Evolutionary conservation across 2,888 invertebrate species (phyloP).

Genomic region (Caenorhabditis doughertyi): DNA sequence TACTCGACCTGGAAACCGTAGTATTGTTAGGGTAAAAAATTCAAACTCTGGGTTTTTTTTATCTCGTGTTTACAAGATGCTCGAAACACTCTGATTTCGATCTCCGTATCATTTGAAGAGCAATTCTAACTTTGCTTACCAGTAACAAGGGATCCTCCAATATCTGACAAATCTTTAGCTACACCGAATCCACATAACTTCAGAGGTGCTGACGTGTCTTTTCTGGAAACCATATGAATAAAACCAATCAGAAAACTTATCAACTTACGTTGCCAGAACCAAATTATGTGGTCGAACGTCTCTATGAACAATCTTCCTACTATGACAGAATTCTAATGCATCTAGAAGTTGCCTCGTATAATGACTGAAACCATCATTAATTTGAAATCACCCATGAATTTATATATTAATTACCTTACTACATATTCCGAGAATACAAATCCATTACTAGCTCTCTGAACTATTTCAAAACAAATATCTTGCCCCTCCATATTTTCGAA

Average conservation of each 20-base stretch:
- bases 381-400: not conserved
- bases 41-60: no score
- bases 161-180: conserved; percentile 90
- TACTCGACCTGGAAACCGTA: conserved; percentile 86
- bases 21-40: not conserved
- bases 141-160: conserved; percentile 42
- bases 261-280: conserved; percentile 88
- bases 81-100: no score
- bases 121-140: no score
- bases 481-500: conserved; percentile 93
- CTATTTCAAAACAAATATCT: conserved; percentile 93
- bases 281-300: conserved; percentile 98
- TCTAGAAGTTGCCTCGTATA: conserved; percentile 99
- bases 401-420: conserved; percentile 88
- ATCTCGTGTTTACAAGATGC: no score
- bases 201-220: conserved; percentile 98
- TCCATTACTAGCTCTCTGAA: conserved; percentile 89
- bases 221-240: conserved; percentile 84
- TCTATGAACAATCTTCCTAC: conserved; percentile 97
- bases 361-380: conserved; percentile 88
- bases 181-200: conserved; percentile 98
- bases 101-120: no score
- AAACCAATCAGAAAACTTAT: not conserved
- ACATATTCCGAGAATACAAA: conserved; percentile 99
- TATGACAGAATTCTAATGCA: conserved; percentile 97